Conservation (phyloP, 1,140 invertebrate genomes). For the Armadillidium nasatum region DNA sequence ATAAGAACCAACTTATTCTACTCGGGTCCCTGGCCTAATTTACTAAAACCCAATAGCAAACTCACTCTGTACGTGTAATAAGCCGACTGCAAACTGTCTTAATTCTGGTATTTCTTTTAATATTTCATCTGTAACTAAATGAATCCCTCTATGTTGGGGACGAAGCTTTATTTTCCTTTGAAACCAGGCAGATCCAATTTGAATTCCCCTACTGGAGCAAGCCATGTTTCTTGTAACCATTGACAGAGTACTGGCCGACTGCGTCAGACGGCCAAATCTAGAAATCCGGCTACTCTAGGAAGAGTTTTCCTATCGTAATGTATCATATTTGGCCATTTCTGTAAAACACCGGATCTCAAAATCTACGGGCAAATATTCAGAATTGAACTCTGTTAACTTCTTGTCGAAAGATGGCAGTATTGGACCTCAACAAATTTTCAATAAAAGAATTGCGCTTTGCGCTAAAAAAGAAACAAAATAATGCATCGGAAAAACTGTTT, state of each 20-base stretch:
- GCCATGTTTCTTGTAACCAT: conserved; percentile 60
- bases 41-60: conserved; percentile 42
- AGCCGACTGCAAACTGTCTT: conserved; percentile 83
- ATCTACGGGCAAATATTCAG: neutral
- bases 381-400: neutral
- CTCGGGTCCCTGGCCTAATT: no score
- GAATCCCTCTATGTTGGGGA: conserved; percentile 87
- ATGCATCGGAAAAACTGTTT: no score
- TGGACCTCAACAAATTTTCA: no score
- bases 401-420: conserved; percentile 3
- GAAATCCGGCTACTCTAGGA: neutral
- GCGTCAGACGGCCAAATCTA: neutral
- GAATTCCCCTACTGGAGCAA: conserved; percentile 77
- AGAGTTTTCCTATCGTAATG: neutral
- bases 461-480: no score
- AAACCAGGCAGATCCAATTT: conserved; percentile 90
- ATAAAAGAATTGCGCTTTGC: no score
- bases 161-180: conserved; percentile 91
- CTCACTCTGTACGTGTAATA: conserved; percentile 94
- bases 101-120: conserved; percentile 86
- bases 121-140: conserved; percentile 92
- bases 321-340: neutral
- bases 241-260: conserved; percentile 8
- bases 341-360: neutral
- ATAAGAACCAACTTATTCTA: no score